A percentile compares a stretch with the other conserved stretches of the same genome.
These are phyloP conservation scores for Trissolcus japonicus DNA, from an alignment of 2,888 invertebrate species.

Conservation along the genomic window DNA sequence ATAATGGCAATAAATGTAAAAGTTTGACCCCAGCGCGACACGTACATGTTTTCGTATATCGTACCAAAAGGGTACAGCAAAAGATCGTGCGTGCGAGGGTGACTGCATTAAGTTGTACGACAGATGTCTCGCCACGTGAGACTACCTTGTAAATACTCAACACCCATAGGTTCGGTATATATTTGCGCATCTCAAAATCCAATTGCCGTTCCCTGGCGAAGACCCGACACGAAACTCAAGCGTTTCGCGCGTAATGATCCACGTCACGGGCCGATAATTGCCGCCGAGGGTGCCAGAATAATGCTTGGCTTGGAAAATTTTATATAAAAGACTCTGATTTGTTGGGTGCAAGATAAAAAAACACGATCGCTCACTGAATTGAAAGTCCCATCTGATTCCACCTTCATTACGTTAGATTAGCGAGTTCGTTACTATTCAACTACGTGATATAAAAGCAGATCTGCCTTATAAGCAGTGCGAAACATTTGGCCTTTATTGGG, in stretches of 20 bases:
- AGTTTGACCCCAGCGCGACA: conserved; percentile 32
- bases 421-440: conserved; percentile 38
- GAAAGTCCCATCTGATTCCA: conserved; percentile 48
- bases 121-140: conserved; percentile 75
- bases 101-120: conserved; percentile 72
- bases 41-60: conserved; percentile 36
- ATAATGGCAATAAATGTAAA: conserved; percentile 40
- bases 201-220: conserved; percentile 53
- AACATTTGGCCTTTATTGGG: background rate
- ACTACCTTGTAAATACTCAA: conserved; percentile 69
- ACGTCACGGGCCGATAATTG: conserved; percentile 56
- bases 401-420: conserved; percentile 55
- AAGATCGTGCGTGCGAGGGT: conserved; percentile 61
- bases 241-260: conserved; percentile 56
- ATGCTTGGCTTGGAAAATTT: conserved; percentile 51
- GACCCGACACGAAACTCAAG: conserved; percentile 46
- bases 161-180: conserved; percentile 51
- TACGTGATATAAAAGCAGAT: conserved; percentile 25
- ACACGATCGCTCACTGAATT: conserved; percentile 30
- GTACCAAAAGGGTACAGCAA: conserved; percentile 52
- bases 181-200: conserved; percentile 59
- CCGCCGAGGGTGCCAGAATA: conserved; percentile 54
- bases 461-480: no score
- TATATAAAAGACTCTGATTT: conserved; percentile 51
- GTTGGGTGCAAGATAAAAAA: conserved; percentile 38